Base-by-base conservation (phyloP, 2,888 invertebrate species). In the Stegana nigrithorax region DNA sequence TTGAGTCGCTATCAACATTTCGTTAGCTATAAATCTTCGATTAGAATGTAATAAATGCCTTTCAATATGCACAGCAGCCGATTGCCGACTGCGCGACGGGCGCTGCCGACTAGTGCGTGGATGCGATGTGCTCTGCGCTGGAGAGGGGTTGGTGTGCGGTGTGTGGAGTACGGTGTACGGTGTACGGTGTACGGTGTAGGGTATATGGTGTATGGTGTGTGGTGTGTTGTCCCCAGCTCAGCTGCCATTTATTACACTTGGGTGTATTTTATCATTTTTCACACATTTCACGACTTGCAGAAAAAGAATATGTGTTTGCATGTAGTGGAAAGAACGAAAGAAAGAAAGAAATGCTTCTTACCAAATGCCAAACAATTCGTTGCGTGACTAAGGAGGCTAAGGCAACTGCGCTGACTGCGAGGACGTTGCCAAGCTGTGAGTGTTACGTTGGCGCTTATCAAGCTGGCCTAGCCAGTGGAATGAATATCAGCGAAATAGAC, bases 21-120 rank as follows among this genome's bases (percentile, higher is more conserved):
- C 56, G 57, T 69, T 71, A 68, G 64, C 67, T 62, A 70, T 72
- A 73, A 73, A 73, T 71, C 71, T 71, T 72, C 70, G 71, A 73
- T 72, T 73, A 70, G 70, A 68, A 73, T 63, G 67, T 69, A 69
- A 71, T 67, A 71, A 73, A 71, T 73, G 65, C 68, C 65, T 64
- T 68, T 63, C 56, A 65, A 57, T 64, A 64, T 64, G 66, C 66
- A 65, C 59, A 69, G n/a, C n/a, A 45, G 25, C 29, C 56, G 56
- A 56, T 14, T 36, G 25, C 36, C 10, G 19, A 21, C 27, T 25
- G 25, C n/a, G 25, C 39, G 21, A 39, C 56, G 19, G n/a, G 10
- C 23, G 23, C 23, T 21, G 3, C 17, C 21, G 23, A 23, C 19
- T 45, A 21, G 45, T 45, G 45, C 5, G 42, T 10, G 7, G 17